Percentiles rank a stretch among this genome's conserved stretches.
Conservation (phyloP, 1,140 invertebrate genomes). For the Eueides isabella region DNA sequence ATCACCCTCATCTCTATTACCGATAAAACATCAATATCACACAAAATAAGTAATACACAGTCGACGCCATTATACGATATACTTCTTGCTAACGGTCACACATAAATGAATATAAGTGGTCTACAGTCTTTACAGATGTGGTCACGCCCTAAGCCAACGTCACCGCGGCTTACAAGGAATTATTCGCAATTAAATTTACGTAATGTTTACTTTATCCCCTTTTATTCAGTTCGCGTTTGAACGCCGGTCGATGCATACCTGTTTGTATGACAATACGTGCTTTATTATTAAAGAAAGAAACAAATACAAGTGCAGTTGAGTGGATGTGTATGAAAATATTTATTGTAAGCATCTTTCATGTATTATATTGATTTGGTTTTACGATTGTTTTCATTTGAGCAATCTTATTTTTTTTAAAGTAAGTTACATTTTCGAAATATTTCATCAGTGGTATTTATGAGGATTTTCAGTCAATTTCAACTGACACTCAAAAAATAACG, state of each 20-base stretch:
- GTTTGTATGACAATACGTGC: constrained; percentile 4
- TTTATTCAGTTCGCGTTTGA: constrained; percentile 55
- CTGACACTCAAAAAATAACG: background rate
- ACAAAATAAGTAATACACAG: background rate
- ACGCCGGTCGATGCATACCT: constrained; percentile 37
- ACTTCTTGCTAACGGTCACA: background rate
- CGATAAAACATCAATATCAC: background rate
- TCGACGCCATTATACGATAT: background rate
- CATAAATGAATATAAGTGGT: background rate
- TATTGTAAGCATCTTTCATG: constrained; percentile 16
- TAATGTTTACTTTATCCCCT: constrained; percentile 60
- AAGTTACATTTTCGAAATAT: background rate
- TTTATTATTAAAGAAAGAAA: background rate
- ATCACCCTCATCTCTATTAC: background rate
- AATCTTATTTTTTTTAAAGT: background rate
- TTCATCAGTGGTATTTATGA: background rate
- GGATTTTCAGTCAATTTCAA: background rate
- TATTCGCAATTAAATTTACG: constrained; percentile 69
- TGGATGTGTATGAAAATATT: background rate
- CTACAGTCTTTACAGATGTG: background rate
- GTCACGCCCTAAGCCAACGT: constrained; percentile 31
- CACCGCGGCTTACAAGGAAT: constrained; percentile 60
- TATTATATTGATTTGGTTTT: background rate
- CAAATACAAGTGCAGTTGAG: background rate
- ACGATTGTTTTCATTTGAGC: background rate